Percentiles rank a stretch among this genome's conserved stretches.
Evolutionary conservation across 2,113 vertebrate genomes (phyloP).

Genomic region (Nesogale talazaci): DNA sequence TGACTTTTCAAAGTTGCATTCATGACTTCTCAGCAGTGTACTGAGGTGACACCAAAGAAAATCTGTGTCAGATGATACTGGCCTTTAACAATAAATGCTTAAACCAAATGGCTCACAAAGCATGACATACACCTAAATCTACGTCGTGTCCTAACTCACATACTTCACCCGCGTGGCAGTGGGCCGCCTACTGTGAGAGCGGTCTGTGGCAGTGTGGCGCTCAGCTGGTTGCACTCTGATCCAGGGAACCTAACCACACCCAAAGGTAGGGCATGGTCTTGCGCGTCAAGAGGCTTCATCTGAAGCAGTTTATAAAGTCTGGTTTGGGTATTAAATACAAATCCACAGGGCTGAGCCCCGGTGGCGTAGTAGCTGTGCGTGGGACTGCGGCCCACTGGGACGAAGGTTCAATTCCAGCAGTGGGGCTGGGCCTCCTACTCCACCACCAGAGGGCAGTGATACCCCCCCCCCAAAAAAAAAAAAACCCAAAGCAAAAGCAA

Average conservation of each 20-base stretch:
- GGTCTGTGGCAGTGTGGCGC: neutral
- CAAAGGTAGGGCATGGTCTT: neutral
- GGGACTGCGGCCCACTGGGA: no score
- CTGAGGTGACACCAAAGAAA: neutral
- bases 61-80: neutral
- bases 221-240: neutral
- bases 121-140: constrained; percentile 53
- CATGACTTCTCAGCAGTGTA: constrained; percentile 34
- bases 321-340: constrained; percentile 28
- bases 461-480: no score
- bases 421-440: no score
- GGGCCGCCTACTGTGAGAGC: neutral
- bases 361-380: no score
- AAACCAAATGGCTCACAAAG: constrained; percentile 28
- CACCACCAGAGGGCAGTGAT: no score
- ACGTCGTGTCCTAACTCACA: constrained; percentile 51
- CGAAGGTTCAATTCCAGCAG: no score
- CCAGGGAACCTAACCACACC: neutral
- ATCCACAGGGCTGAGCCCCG: no score
- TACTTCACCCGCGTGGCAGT: constrained; percentile 58
- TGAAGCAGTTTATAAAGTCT: constrained; percentile 24
- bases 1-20: constrained; percentile 11
- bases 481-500: no score
- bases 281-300: neutral
- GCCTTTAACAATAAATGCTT: constrained; percentile 61